Evolutionary conservation across 2,797 vertebrate species (phyloP).

Genomic region (Ctenochaetus hawaiiensis): DNA sequence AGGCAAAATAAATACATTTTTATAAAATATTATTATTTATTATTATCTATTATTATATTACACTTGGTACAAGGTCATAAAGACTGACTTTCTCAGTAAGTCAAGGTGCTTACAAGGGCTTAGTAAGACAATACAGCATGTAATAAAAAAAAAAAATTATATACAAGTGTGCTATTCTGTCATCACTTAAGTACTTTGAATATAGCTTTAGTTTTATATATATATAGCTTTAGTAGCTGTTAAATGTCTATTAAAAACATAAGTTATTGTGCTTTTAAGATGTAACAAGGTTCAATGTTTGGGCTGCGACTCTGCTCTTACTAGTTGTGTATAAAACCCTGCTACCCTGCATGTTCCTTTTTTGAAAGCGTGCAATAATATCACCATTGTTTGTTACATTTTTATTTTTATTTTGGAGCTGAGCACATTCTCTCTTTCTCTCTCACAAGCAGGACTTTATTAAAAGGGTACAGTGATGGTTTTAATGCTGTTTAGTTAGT

Average conservation of each 20-base stretch:
- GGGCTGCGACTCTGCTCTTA: not conserved
- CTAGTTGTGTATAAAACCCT: not conserved
- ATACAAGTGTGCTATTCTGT: not conserved
- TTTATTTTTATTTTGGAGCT: too few relatives aligned
- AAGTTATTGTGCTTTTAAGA: not conserved
- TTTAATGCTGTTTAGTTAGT: too few relatives aligned
- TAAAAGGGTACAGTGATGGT: too few relatives aligned
- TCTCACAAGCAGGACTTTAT: too few relatives aligned
- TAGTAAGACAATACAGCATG: not conserved
- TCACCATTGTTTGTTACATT: too few relatives aligned
- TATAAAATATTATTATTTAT: not conserved
- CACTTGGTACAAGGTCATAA: too few relatives aligned
- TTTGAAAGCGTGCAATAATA: too few relatives aligned
- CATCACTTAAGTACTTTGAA: not conserved
- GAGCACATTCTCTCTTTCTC: too few relatives aligned
- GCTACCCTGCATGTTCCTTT: not conserved
- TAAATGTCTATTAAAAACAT: not conserved
- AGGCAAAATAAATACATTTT: slow-evolving; percentile 2
- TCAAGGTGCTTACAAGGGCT: not conserved
- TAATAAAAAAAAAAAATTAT: too few relatives aligned
- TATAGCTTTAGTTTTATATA: not conserved
- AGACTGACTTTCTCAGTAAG: not conserved
- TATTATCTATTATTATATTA: not conserved
- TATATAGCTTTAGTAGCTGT: not conserved
- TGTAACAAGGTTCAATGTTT: not conserved